Evolutionary conservation across 2,797 vertebrate species (phyloP), one percentile per base, ranked within the genome.

Genomic region (Lagocephalus sceleratus): DNA sequence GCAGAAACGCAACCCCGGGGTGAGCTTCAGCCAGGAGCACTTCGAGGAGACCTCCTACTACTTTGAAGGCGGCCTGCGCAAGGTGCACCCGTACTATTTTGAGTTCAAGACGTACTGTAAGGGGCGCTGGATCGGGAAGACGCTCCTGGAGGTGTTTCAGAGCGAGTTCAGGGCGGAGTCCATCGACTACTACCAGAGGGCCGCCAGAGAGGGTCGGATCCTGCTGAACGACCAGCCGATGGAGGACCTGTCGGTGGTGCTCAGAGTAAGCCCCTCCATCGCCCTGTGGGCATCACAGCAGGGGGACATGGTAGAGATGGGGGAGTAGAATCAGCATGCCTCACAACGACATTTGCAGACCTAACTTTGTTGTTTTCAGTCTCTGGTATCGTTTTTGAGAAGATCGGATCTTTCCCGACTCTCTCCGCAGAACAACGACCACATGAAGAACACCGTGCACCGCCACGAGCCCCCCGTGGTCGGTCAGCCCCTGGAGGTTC

Each of bases 91-190:
- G 0, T 99, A 99, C 77, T 96, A 90, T 71, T 99, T 92, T 59
- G 95, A 99, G 49, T 99, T 97, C 64, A 90, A 84, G 58, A 95
- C 94, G 0, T 98, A 99, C 79, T 99, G 97, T 71, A 99, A 99
- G 80, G 96, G 95, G 5, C 94, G 97, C 25, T 99, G 97, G 97
- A 76, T 99, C 40, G 97, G 97, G 32, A 94, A 87, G 79, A 96
- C 78, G 56, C 90, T 99, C 1, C 66, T 87, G 46, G 88, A 99
- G 1, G 94, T 99, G 50, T 98, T 99, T 81, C 71, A 81, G 63
- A 88, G 76, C 2, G 97, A 99, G 84, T 99, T 99, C 88, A 91
- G 94, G 21, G 81, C 92, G 0, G 93, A 97, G 63, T 88, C 95
- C 0, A 29, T 95, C 5, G 76, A 93, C 25, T 97, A 93, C 56